Evolutionary conservation across 2,113 vertebrate species (phyloP).

Genomic region (Fulmarus glacialis): DNA sequence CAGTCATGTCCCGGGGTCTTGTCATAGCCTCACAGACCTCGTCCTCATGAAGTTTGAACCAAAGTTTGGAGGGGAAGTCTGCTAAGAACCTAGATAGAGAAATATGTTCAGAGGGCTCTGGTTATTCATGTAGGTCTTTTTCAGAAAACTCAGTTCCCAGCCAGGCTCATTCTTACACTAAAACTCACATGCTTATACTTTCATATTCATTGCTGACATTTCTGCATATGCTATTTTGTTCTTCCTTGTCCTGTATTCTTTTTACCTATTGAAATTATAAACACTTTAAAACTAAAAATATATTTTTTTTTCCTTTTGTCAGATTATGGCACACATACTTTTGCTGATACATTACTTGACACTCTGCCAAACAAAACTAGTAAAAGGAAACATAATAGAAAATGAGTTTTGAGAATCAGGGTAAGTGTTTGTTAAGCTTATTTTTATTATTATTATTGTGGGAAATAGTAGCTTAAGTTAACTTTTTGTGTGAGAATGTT

Average conservation of each 20-base stretch:
- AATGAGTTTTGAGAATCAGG: slow-evolving; percentile 29
- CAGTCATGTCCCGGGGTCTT: not conserved
- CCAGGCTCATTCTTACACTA: not conserved
- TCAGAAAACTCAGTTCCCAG: not conserved
- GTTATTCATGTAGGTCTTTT: not conserved
- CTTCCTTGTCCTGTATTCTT: slow-evolving; percentile 2
- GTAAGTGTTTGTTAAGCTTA: slow-evolving; percentile 51
- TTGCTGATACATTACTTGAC: slow-evolving; percentile 18
- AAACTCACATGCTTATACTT: not conserved
- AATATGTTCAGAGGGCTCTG: not conserved
- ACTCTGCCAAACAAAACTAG: slow-evolving; percentile 15
- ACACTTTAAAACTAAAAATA: slow-evolving; percentile 57
- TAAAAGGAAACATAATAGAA: slow-evolving; percentile 33
- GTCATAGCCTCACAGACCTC: not conserved
- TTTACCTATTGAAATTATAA: slow-evolving; percentile 32
- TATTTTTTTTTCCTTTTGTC: not conserved
- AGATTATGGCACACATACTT: slow-evolving; percentile 19
- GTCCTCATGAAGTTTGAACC: not conserved
- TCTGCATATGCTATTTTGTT: not conserved
- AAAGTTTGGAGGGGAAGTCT: not conserved
- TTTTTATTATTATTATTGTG: slow-evolving; percentile 55
- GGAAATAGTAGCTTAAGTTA: slow-evolving; percentile 53
- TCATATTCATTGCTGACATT: slow-evolving; percentile 7
- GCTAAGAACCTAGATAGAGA: not conserved
- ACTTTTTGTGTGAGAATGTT: slow-evolving; percentile 62